Evolutionary conservation across 2,797 vertebrate species (phyloP), one percentile per base, ranked within the genome.

Genomic region (Gymnothorax reevesii): DNA sequence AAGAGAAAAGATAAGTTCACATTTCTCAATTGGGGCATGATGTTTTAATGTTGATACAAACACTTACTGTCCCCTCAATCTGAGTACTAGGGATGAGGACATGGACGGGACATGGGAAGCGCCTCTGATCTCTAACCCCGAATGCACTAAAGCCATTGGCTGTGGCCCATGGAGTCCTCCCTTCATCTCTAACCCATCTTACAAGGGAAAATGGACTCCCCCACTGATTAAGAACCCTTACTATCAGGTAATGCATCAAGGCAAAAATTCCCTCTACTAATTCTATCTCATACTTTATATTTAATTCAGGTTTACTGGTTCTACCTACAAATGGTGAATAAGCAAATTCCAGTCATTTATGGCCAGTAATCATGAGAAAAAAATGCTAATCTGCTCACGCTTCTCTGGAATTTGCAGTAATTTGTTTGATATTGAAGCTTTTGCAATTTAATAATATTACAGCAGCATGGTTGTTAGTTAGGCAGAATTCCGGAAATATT

Each of bases 101-200:
- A 88, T 92, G 88, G 92, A 93, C 84, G 91, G 91, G 17, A 87
- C 90, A 83, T 92, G 92, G 90, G 88, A 90, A 83, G 87, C 89
- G 57, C 89, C 91, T 13, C 80, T 85, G 79, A 85, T 91, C 80
- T 85, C 88, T 22, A 92, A 92, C 84, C 91, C 92, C 57, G 49
- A n/a, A 12, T 93, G 91, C 82, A 66, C 66, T 22, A 27, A 86
- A 27, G 87, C 86, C 33, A 69, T 73, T 33, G 91, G 90, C 25
- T 92, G 91, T 91, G 91, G 91, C 27, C 85, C 79, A 2, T 93
- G 89, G 89, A 88, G 79, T 42, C 87, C 86, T 7, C 88, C 91
- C 55, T 85, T 88, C 82, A 87, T 92, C 15, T 73, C 84, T 27
- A 92, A 91, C 79, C 90, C 91, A 27, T 88, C 79, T 59, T 91